phyloP scores from a whole-genome alignment of 1,140 invertebrate species.

The Cherax quadricarinatus region DNA sequence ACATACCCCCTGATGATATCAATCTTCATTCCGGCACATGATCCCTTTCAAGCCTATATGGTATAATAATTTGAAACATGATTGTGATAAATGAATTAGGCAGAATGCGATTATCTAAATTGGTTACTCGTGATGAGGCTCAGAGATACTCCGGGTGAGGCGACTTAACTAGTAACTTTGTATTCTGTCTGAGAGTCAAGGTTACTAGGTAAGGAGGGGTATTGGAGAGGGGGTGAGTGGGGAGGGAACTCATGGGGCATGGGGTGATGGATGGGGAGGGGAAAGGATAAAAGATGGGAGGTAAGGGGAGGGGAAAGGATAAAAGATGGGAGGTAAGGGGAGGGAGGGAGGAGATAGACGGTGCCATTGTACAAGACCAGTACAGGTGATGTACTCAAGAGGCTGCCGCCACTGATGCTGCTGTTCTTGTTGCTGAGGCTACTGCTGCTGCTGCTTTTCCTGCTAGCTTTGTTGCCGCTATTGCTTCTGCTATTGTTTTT shows the following conservation, averaged over 20 bases:
- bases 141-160: background rate
- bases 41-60: conserved; percentile 16
- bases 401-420: background rate
- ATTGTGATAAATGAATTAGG: conserved; percentile 41
- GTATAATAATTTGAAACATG: conserved; percentile 45
- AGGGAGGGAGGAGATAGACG: background rate
- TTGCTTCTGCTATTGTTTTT: background rate
- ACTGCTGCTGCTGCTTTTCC: background rate
- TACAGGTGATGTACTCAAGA: background rate
- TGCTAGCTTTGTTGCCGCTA: background rate
- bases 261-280: background rate
- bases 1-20: background rate
- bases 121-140: conserved; percentile 16
- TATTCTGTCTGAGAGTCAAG: background rate
- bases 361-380: background rate
- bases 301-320: background rate
- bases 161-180: conserved; percentile 12
- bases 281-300: background rate
- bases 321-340: background rate
- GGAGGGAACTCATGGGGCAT: background rate
- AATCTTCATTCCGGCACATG: background rate
- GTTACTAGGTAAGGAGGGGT: background rate
- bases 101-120: conserved; percentile 37
- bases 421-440: background rate
- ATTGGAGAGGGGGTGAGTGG: background rate